Conservation (phyloP, 1,140 invertebrate species). For the Drosophila kepulauana region DNA sequence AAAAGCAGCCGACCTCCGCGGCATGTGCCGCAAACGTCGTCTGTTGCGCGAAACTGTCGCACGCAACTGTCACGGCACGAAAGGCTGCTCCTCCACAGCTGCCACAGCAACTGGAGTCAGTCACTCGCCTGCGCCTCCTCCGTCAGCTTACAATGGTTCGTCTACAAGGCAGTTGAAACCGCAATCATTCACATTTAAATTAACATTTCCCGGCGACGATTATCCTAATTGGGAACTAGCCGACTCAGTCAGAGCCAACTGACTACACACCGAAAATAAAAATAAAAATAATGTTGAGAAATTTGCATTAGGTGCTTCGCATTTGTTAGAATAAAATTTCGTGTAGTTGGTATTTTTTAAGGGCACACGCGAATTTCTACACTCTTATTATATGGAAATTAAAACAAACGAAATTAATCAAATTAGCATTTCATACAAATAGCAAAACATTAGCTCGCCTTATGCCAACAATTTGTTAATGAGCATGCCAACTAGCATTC, state of each 20-base stretch:
- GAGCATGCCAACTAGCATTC: slow-evolving; percentile 2
- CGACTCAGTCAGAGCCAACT: slow-evolving; percentile 26
- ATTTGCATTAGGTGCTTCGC: slow-evolving; percentile 47
- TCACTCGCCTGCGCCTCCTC: not conserved
- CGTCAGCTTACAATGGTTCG: not conserved
- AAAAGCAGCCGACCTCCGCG: not conserved
- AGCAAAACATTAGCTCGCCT: slow-evolving; percentile 67
- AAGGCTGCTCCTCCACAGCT: slow-evolving; percentile 28
- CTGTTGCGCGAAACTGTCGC: slow-evolving; percentile 27
- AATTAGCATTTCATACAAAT: slow-evolving; percentile 83
- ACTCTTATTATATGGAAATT: slow-evolving; percentile 59
- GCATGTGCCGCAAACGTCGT: slow-evolving; percentile 13
- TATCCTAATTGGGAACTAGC: slow-evolving; percentile 79
- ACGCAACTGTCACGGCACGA: slow-evolving; percentile 68
- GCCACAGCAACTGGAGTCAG: not conserved
- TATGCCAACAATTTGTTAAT: slow-evolving; percentile 76
- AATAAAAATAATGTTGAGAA: slow-evolving; percentile 32
- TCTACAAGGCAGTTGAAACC: slow-evolving; percentile 30
- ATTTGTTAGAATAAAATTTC: slow-evolving; percentile 45
- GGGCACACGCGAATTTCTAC: slow-evolving; percentile 57
- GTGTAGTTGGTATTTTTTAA: slow-evolving; percentile 45
- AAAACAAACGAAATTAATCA: slow-evolving; percentile 74
- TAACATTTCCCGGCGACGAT: slow-evolving; percentile 83
- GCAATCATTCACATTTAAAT: slow-evolving; percentile 84
- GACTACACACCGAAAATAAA: slow-evolving; percentile 18